These are phyloP conservation scores for Diarsia rubi DNA, from an alignment of 2,888 invertebrate species.

Conservation along the genomic window DNA sequence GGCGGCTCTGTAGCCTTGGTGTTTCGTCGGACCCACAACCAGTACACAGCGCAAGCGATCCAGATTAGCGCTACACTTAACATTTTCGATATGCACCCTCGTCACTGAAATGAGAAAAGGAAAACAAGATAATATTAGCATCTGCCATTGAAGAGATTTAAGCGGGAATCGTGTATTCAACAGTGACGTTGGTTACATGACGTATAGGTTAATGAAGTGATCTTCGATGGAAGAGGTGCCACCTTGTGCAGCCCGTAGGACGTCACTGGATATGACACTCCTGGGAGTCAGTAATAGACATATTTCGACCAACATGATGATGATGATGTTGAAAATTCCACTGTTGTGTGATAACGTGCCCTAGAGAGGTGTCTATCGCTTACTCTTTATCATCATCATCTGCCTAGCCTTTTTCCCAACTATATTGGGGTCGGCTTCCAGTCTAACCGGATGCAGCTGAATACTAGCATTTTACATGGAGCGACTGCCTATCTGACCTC, in stretches of 20 bases:
- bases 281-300: neutral
- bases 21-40: conserved; percentile 68
- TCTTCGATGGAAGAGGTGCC: neutral
- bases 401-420: no score
- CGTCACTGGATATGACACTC: neutral
- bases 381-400: neutral
- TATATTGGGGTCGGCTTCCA: no score
- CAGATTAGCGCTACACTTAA: conserved; percentile 68
- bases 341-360: neutral
- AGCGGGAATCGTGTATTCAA: neutral
- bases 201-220: neutral
- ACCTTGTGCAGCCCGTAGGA: neutral
- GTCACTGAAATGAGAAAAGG: conserved; percentile 15
- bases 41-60: conserved; percentile 67
- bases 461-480: no score
- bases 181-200: neutral
- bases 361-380: neutral
- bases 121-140: neutral
- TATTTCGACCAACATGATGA: neutral
- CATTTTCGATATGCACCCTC: conserved; percentile 64
- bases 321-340: neutral
- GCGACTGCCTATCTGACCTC: no score
- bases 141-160: neutral
- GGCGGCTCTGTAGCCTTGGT: conserved; percentile 75
- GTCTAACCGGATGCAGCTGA: no score